Percentiles rank a stretch among this genome's conserved stretches.
Evolutionary conservation across 2,113 vertebrate species (phyloP).

Genomic region (Vidua chalybeata): DNA sequence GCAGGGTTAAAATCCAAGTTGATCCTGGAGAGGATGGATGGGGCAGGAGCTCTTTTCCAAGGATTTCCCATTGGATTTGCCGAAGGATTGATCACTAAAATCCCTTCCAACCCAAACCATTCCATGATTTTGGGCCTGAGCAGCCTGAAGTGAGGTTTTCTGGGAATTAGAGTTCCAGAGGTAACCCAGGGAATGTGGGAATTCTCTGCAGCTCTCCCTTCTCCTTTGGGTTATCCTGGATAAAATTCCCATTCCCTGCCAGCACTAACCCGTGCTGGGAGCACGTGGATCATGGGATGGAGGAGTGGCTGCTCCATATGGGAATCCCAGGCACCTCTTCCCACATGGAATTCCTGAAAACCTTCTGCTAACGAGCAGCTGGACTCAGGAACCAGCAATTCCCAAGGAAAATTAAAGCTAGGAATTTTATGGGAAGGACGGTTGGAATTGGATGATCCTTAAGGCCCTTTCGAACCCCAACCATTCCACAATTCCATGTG

Average conservation of each 20-base stretch:
- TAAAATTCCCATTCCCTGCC: not conserved
- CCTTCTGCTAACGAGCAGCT: rapidly evolving
- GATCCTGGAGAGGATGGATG: not conserved
- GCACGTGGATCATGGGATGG: rapidly evolving
- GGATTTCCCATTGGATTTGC: not conserved
- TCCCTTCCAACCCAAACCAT: not conserved
- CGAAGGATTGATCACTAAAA: rapidly evolving
- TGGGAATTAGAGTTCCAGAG: not conserved
- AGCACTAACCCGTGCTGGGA: rapidly evolving
- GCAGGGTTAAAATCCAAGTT: not conserved
- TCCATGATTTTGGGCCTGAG: not conserved
- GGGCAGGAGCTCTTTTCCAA: not conserved
- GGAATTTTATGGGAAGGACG: too few relatives aligned
- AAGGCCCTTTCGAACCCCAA: not conserved
- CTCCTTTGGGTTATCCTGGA: rapidly evolving
- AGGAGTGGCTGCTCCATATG: not conserved
- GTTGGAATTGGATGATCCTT: not conserved
- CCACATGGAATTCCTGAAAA: not conserved
- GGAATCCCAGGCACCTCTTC: not conserved
- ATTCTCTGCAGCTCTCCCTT: not conserved
- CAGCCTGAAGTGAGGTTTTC: not conserved
- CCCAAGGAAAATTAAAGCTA: not conserved
- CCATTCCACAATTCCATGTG: not conserved
- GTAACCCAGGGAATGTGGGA: not conserved
- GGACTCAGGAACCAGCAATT: not conserved